Base-by-base conservation (phyloP, 1,140 invertebrate species). In the Dreissena rostriformis region DNA sequence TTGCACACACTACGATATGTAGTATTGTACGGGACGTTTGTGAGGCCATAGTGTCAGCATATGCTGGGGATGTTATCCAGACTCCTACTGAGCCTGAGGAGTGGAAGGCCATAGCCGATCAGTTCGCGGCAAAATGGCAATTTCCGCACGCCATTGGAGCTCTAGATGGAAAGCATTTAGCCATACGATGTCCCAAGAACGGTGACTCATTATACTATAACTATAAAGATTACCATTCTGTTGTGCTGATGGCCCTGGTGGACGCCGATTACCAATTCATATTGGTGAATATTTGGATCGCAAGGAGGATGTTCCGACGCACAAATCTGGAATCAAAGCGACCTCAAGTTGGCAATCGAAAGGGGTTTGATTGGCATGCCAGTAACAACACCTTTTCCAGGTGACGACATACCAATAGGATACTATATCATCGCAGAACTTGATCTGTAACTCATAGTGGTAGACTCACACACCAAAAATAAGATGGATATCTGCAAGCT, bases 341-440 rank as follows among this genome's bases (percentile, higher is more conserved):
- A 52, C 7, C 49, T 75, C 49, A 26, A 55, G 22, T 22, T 12
- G 19, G 10, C 57, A 22, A 67, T 63, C 78, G 75, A 84, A 26
- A 84, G 75, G 75, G 83, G 57, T 67, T 88, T 14, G 87, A 87
- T 86, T 14, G 73, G n/a, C 51, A 29, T 78, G 67, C 91, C 91
- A n/a, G 14, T 49, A 29, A 26, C 82, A 53, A 70, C n/a, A 19
- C 66, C 73, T 39, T 81, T 88, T 8, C 76, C 83, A 12, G 57
- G 74, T 67, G 72, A 79, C 39, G 70, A 78, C 26, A 61, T 49
- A 22, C 49, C 61, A 12, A 61, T 86, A 17, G 80, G 63, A 5
- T 88, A 86, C 67, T 84, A 86, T 24, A 55, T 91, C 53, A 57
- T 90, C 65, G 88, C 53, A 39, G n/a, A n/a, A n/a, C n/a, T n/a